phyloP scores from a whole-genome alignment of 1,140 invertebrate genomes.

The Drosophila takahashii region DNA sequence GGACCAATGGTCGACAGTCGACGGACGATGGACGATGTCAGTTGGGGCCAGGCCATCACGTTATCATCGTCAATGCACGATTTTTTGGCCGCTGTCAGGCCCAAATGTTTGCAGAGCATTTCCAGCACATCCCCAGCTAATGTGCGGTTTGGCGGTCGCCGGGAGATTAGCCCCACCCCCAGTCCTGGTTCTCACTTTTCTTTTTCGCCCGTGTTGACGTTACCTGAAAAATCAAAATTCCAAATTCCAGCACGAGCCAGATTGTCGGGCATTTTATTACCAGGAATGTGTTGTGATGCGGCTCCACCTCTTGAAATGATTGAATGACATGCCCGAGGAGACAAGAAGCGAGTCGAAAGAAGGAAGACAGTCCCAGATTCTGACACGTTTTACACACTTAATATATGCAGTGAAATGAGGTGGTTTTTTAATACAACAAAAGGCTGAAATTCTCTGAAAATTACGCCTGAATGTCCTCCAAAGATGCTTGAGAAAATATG shows the following conservation, averaged over 20 bases:
- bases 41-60: constrained; percentile 31
- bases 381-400: constrained; percentile 50
- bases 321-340: constrained; percentile 61
- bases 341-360: neutral
- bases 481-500: neutral
- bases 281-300: constrained; percentile 69
- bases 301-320: constrained; percentile 67
- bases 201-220: constrained; percentile 30
- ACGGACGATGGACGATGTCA: constrained; percentile 16
- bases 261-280: constrained; percentile 81
- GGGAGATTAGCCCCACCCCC: constrained; percentile 62
- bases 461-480: constrained; percentile 3
- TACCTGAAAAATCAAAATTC: constrained; percentile 79
- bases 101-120: constrained; percentile 56
- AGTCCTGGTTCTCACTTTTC: neutral
- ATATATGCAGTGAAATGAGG: constrained; percentile 59
- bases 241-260: constrained; percentile 65
- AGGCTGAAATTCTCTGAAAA: constrained; percentile 13
- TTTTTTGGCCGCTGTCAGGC: constrained; percentile 50
- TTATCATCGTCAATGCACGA: constrained; percentile 81
- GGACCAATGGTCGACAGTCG: constrained; percentile 24
- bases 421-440: constrained; percentile 40
- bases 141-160: constrained; percentile 73
- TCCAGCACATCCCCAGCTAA: constrained; percentile 43
- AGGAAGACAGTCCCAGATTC: constrained; percentile 6